A percentile compares a stretch with the other conserved stretches of the same genome.
Evolutionary conservation across 2,888 invertebrate genomes (phyloP).

Genomic region (Cordilura impudica): DNA sequence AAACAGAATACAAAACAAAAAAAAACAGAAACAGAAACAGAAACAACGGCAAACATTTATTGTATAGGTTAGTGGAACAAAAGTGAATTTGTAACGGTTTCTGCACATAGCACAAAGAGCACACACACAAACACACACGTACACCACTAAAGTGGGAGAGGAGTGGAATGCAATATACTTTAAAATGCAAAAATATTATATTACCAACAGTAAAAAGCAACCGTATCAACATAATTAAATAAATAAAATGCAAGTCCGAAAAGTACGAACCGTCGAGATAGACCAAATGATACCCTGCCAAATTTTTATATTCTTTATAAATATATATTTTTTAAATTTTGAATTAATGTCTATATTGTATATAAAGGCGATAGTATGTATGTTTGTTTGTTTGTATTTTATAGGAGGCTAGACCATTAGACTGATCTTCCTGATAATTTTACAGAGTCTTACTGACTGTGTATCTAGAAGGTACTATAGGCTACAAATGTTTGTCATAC

Average conservation of each 20-base stretch:
- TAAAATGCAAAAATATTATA: constrained; percentile 38
- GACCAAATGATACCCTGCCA: not conserved
- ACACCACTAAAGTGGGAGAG: not conserved
- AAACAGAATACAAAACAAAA: no score
- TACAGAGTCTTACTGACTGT: no score
- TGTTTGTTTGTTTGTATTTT: no score
- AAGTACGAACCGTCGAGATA: not conserved
- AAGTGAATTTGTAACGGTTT: constrained; percentile 62
- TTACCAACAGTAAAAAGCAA: constrained; percentile 39
- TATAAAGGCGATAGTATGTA: no score
- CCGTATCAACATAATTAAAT: not conserved
- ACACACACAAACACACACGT: not conserved
- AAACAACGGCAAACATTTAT: constrained; percentile 23
- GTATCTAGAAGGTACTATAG: no score
- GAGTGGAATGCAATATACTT: not conserved
- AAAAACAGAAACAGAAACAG: not conserved
- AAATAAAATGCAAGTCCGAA: not conserved
- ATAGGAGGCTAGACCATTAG: no score
- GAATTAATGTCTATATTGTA: no score
- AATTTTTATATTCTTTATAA: no score
- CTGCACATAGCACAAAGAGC: constrained; percentile 28
- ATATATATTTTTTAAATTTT: no score
- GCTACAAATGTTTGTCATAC: no score
- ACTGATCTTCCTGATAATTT: no score
- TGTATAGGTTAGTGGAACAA: constrained; percentile 61